phyloP scores from a whole-genome alignment of 2,797 vertebrate genomes.

The Helostoma temminkii region DNA sequence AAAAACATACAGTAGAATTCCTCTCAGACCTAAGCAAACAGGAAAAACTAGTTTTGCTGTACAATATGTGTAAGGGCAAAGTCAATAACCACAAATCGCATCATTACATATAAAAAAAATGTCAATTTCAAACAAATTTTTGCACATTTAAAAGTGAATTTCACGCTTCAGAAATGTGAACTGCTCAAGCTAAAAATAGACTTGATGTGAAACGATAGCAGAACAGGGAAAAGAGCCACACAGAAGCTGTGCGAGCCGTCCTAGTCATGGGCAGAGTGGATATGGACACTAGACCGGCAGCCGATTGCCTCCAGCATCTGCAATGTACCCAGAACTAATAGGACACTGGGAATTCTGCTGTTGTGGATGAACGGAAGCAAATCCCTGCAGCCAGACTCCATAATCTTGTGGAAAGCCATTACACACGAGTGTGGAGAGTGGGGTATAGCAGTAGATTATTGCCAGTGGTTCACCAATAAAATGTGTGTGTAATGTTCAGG shows the following conservation, averaged over 20 bases:
- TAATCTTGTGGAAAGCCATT: conserved; percentile 10
- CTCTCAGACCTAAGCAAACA: not conserved
- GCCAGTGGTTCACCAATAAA: not conserved
- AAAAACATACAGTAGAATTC: not conserved
- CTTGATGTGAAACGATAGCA: conserved; percentile 3
- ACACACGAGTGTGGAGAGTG: not conserved
- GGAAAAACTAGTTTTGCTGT: not conserved
- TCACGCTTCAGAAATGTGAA: not conserved
- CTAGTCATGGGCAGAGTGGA: not conserved
- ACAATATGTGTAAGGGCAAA: not conserved
- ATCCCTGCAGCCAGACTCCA: conserved; percentile 14
- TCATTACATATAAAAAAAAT: not conserved
- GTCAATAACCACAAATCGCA: not conserved
- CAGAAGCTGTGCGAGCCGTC: conserved; percentile 1
- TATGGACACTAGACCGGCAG: conserved; percentile 15
- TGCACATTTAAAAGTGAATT: not conserved
- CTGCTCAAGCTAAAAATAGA: not conserved
- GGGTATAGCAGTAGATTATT: not conserved
- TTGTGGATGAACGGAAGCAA: conserved; percentile 22
- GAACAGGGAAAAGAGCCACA: conserved; percentile 12
- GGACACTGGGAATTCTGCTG: conserved; percentile 9
- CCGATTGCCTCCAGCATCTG: conserved; percentile 1
- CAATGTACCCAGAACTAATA: not conserved
- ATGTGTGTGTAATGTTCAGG: not conserved
- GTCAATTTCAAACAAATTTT: not conserved